Evolutionary conservation across 2,113 vertebrate species (phyloP).

Genomic region (Sula dactylatra): DNA sequence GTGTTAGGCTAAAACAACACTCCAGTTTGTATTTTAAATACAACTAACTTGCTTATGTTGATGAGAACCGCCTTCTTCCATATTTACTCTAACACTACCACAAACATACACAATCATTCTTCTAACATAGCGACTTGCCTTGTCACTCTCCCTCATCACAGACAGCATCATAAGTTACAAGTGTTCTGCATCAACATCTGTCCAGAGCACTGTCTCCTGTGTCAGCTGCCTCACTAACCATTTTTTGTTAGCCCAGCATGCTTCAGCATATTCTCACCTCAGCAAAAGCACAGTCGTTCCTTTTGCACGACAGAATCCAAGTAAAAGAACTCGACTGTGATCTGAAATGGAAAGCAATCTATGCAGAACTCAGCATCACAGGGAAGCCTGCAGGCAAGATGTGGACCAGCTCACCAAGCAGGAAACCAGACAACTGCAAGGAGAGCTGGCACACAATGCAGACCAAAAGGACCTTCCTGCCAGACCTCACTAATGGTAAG

Average conservation of each 20-base stretch:
- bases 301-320: background rate
- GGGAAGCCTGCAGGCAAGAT: background rate
- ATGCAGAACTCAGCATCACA: accelerated
- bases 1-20: background rate
- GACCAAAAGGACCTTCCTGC: background rate
- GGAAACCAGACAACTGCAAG: background rate
- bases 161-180: background rate
- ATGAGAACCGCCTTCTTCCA: background rate
- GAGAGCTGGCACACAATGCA: background rate
- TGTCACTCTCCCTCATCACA: background rate
- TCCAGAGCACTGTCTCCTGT: background rate
- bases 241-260: background rate
- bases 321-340: background rate
- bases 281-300: background rate
- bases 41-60: background rate
- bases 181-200: background rate
- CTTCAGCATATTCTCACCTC: background rate
- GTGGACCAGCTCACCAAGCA: background rate
- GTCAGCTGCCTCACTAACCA: background rate
- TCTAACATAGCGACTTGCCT: background rate
- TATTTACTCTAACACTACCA: background rate
- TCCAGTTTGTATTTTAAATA: background rate
- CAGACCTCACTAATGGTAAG: background rate
- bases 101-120: background rate
- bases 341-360: background rate